phyloP scores from a whole-genome alignment of 37 sponge, comb jelly and placozoan genomes.

The Axinella damicornis region DNA sequence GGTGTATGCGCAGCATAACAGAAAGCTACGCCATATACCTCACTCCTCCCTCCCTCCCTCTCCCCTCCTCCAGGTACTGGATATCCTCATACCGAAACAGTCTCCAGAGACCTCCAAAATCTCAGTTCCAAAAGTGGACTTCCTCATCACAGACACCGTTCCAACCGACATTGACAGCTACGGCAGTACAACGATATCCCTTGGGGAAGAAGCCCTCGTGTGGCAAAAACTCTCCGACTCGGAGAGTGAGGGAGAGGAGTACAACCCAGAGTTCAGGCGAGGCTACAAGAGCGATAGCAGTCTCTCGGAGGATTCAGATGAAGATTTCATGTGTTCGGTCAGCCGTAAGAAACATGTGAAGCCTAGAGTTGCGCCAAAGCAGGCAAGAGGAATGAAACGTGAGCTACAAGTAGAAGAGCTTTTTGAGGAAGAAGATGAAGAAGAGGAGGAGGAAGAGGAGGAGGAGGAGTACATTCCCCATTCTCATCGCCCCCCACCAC shows the following conservation, averaged over 20 bases:
- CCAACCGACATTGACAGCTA: conserved; percentile 36
- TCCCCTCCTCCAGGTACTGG: not conserved
- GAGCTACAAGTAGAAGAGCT: too few species aligned
- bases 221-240: conserved; percentile 38
- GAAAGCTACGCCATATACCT: too few species aligned
- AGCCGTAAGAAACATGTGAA: conserved; percentile 12
- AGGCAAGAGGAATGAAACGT: not conserved
- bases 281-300: conserved; percentile 26
- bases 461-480: too few species aligned
- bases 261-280: not conserved
- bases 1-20: too few species aligned
- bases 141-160: conserved; percentile 20
- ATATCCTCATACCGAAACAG: conserved; percentile 22
- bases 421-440: not conserved
- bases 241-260: conserved; percentile 16
- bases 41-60: too few species aligned
- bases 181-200: conserved; percentile 8
- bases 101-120: conserved; percentile 1
- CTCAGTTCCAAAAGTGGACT: conserved; percentile 20
- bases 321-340: conserved; percentile 23
- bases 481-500: too few species aligned
- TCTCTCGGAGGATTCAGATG: conserved; percentile 23
- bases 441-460: not conserved
- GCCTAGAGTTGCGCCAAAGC: not conserved
- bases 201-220: conserved; percentile 38